A percentile compares a stretch with the other conserved stretches of the same genome.
phyloP scores from a whole-genome alignment of 2,113 vertebrate species.

The Oreamnos americanus region DNA sequence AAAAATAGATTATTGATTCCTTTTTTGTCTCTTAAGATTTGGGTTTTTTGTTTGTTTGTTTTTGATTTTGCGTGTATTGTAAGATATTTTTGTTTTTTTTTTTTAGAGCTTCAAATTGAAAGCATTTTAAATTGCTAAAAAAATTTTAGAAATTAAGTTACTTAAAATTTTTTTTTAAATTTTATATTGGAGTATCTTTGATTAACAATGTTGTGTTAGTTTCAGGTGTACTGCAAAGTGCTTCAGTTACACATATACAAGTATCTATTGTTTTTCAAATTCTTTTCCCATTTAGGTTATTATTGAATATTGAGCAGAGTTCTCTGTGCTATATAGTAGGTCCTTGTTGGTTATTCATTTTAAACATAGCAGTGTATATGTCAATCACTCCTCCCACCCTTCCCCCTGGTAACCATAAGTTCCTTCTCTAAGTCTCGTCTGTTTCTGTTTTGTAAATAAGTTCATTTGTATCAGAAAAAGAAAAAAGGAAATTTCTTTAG shows the following conservation, averaged over 20 bases:
- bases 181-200: background rate
- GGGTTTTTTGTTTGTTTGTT: background rate
- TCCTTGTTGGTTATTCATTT: background rate
- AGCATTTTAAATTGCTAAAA: background rate
- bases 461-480: background rate
- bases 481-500: background rate
- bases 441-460: background rate
- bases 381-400: background rate
- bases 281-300: background rate
- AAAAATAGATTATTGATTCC: background rate
- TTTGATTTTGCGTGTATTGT: background rate
- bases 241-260: background rate
- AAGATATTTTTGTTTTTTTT: background rate
- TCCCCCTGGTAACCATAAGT: background rate
- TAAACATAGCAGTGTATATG: background rate
- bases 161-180: background rate
- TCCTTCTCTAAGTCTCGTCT: background rate
- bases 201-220: background rate
- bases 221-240: background rate
- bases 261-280: background rate
- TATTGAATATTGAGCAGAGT: background rate
- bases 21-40: background rate
- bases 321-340: background rate
- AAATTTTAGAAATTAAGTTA: background rate
- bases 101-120: slow-evolving; percentile 27